Evolutionary conservation across 2,888 invertebrate genomes (phyloP), one percentile per base, ranked within the genome.

Genomic region (Pseudeuparius sepicola): DNA sequence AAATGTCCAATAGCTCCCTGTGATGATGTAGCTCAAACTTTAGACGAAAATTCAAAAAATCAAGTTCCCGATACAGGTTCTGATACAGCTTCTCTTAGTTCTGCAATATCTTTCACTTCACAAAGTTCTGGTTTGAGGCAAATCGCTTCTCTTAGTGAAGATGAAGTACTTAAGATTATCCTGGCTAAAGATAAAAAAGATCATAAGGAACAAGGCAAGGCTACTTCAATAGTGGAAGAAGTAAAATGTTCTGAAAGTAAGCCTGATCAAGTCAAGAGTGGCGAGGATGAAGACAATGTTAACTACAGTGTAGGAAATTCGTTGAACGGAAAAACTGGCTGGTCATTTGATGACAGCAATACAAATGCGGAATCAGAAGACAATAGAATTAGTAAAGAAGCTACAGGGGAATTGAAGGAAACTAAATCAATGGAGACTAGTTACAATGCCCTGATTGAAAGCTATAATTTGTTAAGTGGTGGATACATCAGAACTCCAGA

Each of bases 1-100:
- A 72, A 78, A 3, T 79, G 78, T 47, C 84, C 86, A 10, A 68
- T 79, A 17, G 72, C 76, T 49, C 72, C 78, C 35, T 83, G 82
- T 6, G 67, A 85, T 17, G 89, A 89, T 64, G 76, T 88, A 4
- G 88, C 81, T 1, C 78, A 75, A 53, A 51, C 52, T 18, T 42
- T 61, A 12, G 55, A 59, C 29, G 51, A 50, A 24, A 41, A 48
- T 10, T 27, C 38, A 4, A 39, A 27, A 14, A 40, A 42, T 10
- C 25, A 37, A 51, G 39, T 53, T 4, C 40, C 41, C 16, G 24
- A 31, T 14, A 40, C 49, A 27, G 53, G 51, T 41, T 57, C 59
- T 5, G 60, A 61, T 45, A 57, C 58, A 12, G 52, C 46, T 39
- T 61, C 64, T 1, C 51, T 65, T 12, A 55, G 54, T 40, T 63